These are phyloP conservation scores for Agrilus biguttatus DNA, from an alignment of 2,888 invertebrate genomes.

Conservation along the genomic window DNA sequence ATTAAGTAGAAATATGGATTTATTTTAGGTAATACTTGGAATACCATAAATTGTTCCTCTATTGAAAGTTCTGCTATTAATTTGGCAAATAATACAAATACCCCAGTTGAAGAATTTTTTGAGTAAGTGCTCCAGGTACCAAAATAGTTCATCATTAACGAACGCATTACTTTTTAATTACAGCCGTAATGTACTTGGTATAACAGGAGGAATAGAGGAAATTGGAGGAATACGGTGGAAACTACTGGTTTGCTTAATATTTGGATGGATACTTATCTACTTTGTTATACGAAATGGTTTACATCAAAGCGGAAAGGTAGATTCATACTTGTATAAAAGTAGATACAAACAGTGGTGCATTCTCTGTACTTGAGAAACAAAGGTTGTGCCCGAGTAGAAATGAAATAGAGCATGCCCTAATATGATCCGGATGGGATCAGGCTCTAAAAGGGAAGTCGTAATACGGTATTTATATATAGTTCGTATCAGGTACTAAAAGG, in stretches of 20 bases:
- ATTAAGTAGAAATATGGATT: no score
- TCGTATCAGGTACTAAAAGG: no score
- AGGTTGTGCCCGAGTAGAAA: no score
- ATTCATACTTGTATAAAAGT: constrained; percentile 1
- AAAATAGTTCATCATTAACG: constrained; percentile 15
- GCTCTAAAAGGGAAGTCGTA: no score
- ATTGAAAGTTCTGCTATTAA: neutral
- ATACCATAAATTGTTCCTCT: constrained; percentile 39
- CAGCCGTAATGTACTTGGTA: constrained; percentile 45
- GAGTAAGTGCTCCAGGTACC: constrained; percentile 32
- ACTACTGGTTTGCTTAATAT: constrained; percentile 44
- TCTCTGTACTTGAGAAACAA: no score
- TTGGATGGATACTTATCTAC: constrained; percentile 57
- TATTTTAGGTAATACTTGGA: constrained; percentile 47
- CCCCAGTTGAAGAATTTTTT: constrained; percentile 44
- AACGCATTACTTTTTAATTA: constrained; percentile 15
- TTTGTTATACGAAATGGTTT: constrained; percentile 58
- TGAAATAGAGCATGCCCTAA: no score
- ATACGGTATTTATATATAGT: no score
- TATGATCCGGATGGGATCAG: no score
- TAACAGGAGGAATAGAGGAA: constrained; percentile 43
- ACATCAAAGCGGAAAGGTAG: constrained; percentile 59
- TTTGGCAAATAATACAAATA: constrained; percentile 17
- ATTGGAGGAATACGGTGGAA: constrained; percentile 55
- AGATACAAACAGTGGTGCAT: no score